phyloP scores from a whole-genome alignment of 2,888 invertebrate species.

The Tenthredo amoena region DNA sequence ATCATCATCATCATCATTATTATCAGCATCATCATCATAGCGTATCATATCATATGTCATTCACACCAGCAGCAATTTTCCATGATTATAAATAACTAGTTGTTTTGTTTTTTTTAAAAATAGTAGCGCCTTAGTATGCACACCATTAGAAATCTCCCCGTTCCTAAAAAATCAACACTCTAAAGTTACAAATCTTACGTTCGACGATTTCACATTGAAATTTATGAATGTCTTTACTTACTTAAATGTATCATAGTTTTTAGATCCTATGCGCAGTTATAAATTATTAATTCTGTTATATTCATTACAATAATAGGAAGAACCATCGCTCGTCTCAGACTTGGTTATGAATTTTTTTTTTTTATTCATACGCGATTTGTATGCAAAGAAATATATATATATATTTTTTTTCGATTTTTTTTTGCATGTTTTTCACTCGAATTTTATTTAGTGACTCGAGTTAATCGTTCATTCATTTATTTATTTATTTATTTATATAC shows the following conservation, averaged over 20 bases:
- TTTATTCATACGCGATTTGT: conserved; percentile 47
- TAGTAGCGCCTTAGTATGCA: conserved; percentile 71
- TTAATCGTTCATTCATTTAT: conserved; percentile 28
- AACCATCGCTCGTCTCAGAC: conserved; percentile 68
- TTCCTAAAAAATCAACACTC: conserved; percentile 60
- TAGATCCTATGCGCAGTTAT: conserved; percentile 67
- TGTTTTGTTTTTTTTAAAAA: conserved; percentile 67
- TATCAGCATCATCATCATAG: conserved; percentile 39
- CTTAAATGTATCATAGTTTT: conserved; percentile 63
- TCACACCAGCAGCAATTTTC: conserved; percentile 45
- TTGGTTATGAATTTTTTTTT: conserved; percentile 62
- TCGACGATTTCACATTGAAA: conserved; percentile 38
- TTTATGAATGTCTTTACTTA: conserved; percentile 55
- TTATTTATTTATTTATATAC: conserved; percentile 39
- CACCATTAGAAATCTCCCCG: conserved; percentile 58
- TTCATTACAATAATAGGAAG: conserved; percentile 71
- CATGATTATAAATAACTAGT: conserved; percentile 71
- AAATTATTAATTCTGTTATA: conserved; percentile 69
- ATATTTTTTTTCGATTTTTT: conserved; percentile 35
- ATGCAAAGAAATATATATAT: conserved; percentile 46
- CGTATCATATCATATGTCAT: conserved; percentile 15
- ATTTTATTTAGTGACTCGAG: not conserved
- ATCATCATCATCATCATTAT: conserved; percentile 38
- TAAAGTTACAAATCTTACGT: conserved; percentile 51
- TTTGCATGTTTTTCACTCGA: not conserved